Percentiles rank a stretch among this genome's conserved stretches.
These are phyloP conservation scores for Minunthozetes semirufus DNA, from an alignment of 2,888 invertebrate species.

Conservation along the genomic window DNA sequence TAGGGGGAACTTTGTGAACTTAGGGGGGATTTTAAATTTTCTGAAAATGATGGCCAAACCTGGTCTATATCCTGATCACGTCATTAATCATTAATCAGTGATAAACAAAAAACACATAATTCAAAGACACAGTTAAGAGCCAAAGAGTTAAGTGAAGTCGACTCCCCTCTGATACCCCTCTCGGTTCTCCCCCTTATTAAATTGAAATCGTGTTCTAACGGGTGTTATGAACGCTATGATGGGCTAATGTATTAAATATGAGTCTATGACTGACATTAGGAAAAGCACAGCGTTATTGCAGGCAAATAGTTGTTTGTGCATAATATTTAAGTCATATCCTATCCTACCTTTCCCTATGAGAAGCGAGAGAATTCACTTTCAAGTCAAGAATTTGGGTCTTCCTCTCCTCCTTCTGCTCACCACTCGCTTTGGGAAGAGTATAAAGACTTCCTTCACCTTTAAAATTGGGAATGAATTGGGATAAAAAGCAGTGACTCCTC, in stretches of 20 bases:
- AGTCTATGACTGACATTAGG: conserved; percentile 11
- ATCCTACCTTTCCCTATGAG: background rate
- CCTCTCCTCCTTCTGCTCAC: conserved; percentile 4
- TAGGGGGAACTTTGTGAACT: no score
- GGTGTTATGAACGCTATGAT: background rate
- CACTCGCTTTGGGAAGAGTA: background rate
- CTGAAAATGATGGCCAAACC: no score
- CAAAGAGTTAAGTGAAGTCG: no score
- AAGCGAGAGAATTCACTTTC: background rate
- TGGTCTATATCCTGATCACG: no score
- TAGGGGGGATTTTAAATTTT: no score
- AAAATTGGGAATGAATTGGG: background rate
- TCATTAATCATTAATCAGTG: no score
- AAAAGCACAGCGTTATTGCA: background rate
- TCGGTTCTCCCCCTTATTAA: background rate
- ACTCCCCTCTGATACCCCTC: no score
- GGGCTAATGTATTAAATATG: background rate
- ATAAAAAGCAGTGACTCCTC: background rate
- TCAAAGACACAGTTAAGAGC: no score
- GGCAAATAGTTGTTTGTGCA: background rate
- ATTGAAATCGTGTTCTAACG: conserved; percentile 8
- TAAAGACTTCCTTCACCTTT: conserved; percentile 18
- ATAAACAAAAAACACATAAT: no score
- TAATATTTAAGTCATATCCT: background rate
- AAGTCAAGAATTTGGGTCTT: conserved; percentile 8